Conservation (phyloP, 2,888 invertebrate species). For the Embidobia sp. region DNA sequence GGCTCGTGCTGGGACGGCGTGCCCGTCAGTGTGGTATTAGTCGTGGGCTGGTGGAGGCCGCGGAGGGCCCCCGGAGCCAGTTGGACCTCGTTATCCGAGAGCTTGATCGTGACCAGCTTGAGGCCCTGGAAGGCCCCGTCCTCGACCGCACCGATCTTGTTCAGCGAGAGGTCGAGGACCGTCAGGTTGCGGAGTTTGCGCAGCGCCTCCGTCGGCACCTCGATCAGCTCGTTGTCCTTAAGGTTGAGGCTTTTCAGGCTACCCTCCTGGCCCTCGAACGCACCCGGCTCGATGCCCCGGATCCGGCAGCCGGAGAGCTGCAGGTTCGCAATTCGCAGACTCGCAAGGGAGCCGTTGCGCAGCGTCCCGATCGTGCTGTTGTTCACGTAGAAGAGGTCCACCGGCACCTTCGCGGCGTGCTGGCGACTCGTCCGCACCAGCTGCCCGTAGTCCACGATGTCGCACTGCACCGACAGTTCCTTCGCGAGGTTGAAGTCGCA, state of each 20-base stretch:
- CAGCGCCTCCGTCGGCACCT: constrained; percentile 89
- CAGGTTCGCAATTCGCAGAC: constrained; percentile 89
- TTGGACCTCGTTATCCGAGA: constrained; percentile 93
- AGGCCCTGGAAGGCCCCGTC: constrained; percentile 89
- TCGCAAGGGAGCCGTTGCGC: constrained; percentile 86
- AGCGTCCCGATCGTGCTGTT: constrained; percentile 90
- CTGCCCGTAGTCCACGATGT: constrained; percentile 91
- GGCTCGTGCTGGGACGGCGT: too few relatives aligned
- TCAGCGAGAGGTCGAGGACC: constrained; percentile 92
- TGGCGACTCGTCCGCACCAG: constrained; percentile 89
- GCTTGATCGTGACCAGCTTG: constrained; percentile 90
- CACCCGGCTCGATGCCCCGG: constrained; percentile 86
- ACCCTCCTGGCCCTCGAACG: constrained; percentile 92
- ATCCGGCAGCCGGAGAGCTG: constrained; percentile 93
- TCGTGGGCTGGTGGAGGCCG: too few relatives aligned
- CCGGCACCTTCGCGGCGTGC: constrained; percentile 84
- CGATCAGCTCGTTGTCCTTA: constrained; percentile 90
- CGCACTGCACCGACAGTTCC: constrained; percentile 94
- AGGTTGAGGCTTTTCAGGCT: constrained; percentile 92
- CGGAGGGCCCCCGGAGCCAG: constrained; percentile 87
- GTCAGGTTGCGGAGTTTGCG: constrained; percentile 87
- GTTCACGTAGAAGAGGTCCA: constrained; percentile 94
- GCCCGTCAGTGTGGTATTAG: too few relatives aligned
- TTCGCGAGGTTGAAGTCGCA: constrained; percentile 93
- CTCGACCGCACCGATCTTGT: constrained; percentile 88